Evolutionary conservation across 2,797 vertebrate species (phyloP).

Genomic region (Sylvilagus floridanus): DNA sequence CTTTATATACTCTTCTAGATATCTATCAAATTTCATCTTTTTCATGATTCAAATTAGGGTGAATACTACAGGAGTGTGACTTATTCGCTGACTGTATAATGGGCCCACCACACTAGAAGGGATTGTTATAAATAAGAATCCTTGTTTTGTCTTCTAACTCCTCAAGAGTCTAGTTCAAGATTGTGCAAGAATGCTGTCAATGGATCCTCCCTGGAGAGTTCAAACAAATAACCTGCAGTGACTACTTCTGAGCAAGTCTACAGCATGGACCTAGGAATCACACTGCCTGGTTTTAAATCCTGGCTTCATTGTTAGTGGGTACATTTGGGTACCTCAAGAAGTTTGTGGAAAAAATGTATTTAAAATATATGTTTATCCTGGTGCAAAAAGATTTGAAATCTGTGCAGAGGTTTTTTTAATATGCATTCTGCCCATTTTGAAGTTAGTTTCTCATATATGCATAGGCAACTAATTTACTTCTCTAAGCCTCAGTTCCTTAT

Average conservation of each 20-base stretch:
- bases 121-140: neutral
- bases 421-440: no score
- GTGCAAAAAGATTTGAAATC: no score
- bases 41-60: neutral
- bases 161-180: neutral
- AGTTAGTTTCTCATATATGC: neutral
- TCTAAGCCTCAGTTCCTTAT: slow-evolving; percentile 2
- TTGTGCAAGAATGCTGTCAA: neutral
- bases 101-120: neutral
- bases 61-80: neutral
- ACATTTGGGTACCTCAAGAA: no score
- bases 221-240: neutral
- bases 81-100: neutral
- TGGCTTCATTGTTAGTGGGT: neutral
- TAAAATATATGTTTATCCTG: no score
- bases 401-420: no score
- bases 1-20: neutral
- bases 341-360: no score
- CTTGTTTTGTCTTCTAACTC: neutral
- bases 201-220: neutral
- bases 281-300: neutral
- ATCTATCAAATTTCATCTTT: neutral
- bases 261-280: neutral
- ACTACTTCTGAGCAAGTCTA: neutral
- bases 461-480: neutral